A percentile compares a stretch with the other conserved stretches of the same genome.
Evolutionary conservation across 2,113 vertebrate species (phyloP).

Genomic region (Takifugu bimaculatus): DNA sequence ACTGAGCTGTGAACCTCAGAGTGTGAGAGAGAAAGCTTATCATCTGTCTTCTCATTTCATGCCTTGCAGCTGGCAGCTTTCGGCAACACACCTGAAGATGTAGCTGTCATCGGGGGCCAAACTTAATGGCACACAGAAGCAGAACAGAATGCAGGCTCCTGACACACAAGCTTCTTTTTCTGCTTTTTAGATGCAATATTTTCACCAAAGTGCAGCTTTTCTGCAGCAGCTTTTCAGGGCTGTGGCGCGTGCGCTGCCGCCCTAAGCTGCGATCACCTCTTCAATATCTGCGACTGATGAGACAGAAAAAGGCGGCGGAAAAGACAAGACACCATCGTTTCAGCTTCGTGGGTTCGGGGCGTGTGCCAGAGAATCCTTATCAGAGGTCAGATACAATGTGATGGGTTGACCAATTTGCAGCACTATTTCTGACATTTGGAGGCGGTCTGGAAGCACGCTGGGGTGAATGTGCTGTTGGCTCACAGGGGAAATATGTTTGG

Average conservation of each 20-base stretch:
- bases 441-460: conserved; percentile 52
- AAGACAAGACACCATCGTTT: conserved; percentile 52
- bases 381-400: conserved; percentile 62
- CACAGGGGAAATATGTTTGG: conserved; percentile 72
- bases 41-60: conserved; percentile 61
- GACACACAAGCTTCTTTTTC: conserved; percentile 26
- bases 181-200: conserved; percentile 30
- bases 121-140: conserved; percentile 22
- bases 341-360: conserved; percentile 47
- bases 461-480: conserved; percentile 54
- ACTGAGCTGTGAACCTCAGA: conserved; percentile 47
- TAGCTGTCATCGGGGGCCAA: conserved; percentile 38
- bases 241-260: conserved; percentile 40
- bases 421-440: conserved; percentile 53
- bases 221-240: conserved; percentile 15
- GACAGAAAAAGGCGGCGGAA: conserved; percentile 57
- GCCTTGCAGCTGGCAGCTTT: conserved; percentile 47
- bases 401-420: conserved; percentile 65
- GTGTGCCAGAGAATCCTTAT: conserved; percentile 62
- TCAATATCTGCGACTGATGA: conserved; percentile 67
- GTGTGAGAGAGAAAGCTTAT: conserved; percentile 55
- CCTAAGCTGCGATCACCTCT: conserved; percentile 60
- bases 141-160: background rate
- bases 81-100: conserved; percentile 40
- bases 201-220: conserved; percentile 22